A percentile compares a stretch with the other conserved stretches of the same genome.
These are phyloP conservation scores for Pitangus sulphuratus DNA, from an alignment of 2,797 vertebrate genomes.

Conservation along the genomic window DNA sequence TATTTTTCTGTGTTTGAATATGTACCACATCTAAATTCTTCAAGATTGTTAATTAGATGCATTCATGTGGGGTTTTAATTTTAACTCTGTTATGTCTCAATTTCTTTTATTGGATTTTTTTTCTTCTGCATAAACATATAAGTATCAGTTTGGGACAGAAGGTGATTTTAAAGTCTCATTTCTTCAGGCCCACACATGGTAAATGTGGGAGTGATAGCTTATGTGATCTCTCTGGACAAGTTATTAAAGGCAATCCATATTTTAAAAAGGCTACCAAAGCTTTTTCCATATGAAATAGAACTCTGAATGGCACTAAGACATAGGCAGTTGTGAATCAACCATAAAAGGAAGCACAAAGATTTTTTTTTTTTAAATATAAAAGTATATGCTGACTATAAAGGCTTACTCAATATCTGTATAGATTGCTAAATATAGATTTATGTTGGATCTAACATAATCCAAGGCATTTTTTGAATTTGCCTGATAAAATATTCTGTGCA, in stretches of 20 bases:
- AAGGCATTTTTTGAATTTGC: background rate
- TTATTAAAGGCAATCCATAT: background rate
- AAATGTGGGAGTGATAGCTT: background rate
- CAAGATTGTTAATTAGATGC: accelerated
- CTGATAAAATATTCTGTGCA: background rate
- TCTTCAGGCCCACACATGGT: background rate
- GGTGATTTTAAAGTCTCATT: background rate
- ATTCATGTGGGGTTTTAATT: background rate
- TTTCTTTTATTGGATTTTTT: background rate
- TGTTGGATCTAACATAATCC: background rate
- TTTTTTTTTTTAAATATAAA: background rate
- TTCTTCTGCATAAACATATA: background rate
- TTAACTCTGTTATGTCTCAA: background rate
- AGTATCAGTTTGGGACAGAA: background rate
- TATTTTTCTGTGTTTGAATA: background rate
- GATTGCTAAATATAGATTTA: background rate
- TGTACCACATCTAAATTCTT: background rate
- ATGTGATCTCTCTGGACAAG: background rate
- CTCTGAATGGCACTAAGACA: background rate
- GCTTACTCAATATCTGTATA: background rate
- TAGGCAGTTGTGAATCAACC: background rate
- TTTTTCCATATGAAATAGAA: background rate
- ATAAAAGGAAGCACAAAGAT: background rate
- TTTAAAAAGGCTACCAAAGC: background rate
- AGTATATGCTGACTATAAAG: background rate